phyloP scores from a whole-genome alignment of 2,113 vertebrate species.

The Corynorhinus townsendii region DNA sequence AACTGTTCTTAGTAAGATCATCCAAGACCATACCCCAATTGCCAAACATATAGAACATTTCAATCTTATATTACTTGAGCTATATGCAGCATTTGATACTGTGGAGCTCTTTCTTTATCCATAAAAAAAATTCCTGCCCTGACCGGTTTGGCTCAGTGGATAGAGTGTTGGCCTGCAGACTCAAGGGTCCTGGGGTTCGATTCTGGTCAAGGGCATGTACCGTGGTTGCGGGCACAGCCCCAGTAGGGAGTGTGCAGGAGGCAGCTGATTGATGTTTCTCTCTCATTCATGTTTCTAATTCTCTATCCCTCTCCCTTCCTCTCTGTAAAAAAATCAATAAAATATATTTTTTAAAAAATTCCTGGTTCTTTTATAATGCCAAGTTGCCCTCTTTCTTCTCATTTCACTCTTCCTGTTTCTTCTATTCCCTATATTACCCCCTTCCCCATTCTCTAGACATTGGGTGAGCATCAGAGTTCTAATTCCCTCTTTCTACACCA shows the following conservation, averaged over 20 bases:
- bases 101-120: background rate
- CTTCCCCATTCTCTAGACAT: background rate
- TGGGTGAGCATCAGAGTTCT: background rate
- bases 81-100: background rate
- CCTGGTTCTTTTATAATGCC: background rate
- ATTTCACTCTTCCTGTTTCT: background rate
- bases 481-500: background rate
- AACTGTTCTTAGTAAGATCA: background rate
- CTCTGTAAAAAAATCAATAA: too few species aligned
- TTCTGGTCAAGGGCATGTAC: too few species aligned
- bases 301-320: too few species aligned
- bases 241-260: too few species aligned
- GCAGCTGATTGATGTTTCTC: too few species aligned
- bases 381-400: background rate
- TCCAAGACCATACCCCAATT: background rate
- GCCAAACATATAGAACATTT: background rate
- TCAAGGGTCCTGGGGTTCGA: too few species aligned
- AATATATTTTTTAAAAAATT: too few species aligned
- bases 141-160: too few species aligned
- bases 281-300: too few species aligned
- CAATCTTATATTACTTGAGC: background rate
- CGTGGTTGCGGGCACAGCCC: too few species aligned
- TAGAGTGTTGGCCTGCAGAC: too few species aligned
- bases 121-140: background rate
- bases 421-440: background rate